Base-by-base conservation (phyloP, 2,113 vertebrate genomes). In the Cebidichthys violaceus region DNA sequence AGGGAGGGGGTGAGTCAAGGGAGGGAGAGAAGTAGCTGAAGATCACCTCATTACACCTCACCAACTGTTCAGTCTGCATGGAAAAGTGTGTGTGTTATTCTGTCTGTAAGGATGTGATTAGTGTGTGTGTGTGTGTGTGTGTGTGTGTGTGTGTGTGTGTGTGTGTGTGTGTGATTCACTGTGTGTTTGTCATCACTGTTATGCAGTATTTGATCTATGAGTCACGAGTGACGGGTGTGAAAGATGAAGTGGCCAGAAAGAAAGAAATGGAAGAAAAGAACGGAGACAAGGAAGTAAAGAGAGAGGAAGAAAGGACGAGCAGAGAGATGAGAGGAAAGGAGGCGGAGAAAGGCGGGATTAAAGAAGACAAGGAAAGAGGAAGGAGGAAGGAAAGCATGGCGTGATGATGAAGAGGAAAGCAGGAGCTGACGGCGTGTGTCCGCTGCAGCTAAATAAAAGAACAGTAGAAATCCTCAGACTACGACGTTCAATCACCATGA, bases 31-130 rank as follows among this genome's bases (percentile, higher is more conserved):
- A 59, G 43, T 29, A 47, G 67, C 14, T 17, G 68, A 76, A 72
- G 70, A 88, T 89, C 24, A 83, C 50, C 76, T 82, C 68, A 88
- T 85, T 85, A 87, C 79, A 85, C 64, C 47, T 43, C 74, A 84
- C 80, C 83, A 86, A 86, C 85, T 90, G 85, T 90, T 88, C 73
- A 73, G 55, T 54, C 60, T 33, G 20, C 59, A 57, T 13, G 35
- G 35, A 43, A 4, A 52, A 47, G 45, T 41, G 14, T 18, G 45
- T 47, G 47, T 50, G n/a, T 47, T 1, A 47, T 47, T 47, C 15
- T 47, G 45, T 18, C 15, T 18, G 15, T 1, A 50, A 7, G 47
- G 47, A 11, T 75, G n/a, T 55, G 37, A 37, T 37, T 9, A 37
- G 70, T 69, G 65, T 83, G 69, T 83, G 54, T 59, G 39, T 79